A percentile compares a stretch with the other conserved stretches of the same genome.
Conservation (phyloP, 1,140 invertebrate genomes). For the Drosophila sp. region DNA sequence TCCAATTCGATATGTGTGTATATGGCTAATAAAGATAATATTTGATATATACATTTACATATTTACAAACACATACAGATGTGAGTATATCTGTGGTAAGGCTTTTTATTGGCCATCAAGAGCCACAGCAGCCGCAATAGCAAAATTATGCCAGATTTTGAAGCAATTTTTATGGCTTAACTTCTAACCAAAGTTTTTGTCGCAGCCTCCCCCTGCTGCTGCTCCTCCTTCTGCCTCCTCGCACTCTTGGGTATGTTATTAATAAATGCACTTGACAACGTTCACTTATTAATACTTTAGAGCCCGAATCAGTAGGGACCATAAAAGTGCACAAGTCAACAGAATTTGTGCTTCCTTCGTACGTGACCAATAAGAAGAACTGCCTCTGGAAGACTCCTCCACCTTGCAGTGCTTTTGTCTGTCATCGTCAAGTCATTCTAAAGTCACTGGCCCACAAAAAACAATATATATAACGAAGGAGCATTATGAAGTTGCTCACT, state of each 20-base stretch:
- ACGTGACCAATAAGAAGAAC: constrained; percentile 77
- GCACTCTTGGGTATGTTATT: constrained; percentile 42
- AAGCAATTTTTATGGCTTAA: not conserved
- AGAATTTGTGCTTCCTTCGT: constrained; percentile 43
- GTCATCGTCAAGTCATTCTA: constrained; percentile 58
- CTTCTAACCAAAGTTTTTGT: not conserved
- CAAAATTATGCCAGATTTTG: not conserved
- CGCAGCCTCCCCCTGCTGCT: not conserved
- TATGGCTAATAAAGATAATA: no score
- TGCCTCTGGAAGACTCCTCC: constrained; percentile 23
- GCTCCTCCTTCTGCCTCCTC: not conserved
- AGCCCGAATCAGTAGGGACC: constrained; percentile 38
- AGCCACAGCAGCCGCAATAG: constrained; percentile 1
- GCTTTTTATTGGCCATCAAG: constrained; percentile 3
- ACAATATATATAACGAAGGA: constrained; percentile 6
- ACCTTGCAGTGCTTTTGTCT: constrained; percentile 22
- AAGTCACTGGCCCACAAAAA: constrained; percentile 76
- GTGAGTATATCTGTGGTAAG: not conserved
- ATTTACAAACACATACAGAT: not conserved
- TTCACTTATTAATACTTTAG: constrained; percentile 77
- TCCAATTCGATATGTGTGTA: not conserved
- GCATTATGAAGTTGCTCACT: constrained; percentile 81
- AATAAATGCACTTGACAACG: constrained; percentile 77
- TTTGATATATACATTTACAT: not conserved
- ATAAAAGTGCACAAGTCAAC: constrained; percentile 74